These are phyloP conservation scores for Antheraea mylitta DNA, from an alignment of 1,140 invertebrate species.

Conservation along the genomic window DNA sequence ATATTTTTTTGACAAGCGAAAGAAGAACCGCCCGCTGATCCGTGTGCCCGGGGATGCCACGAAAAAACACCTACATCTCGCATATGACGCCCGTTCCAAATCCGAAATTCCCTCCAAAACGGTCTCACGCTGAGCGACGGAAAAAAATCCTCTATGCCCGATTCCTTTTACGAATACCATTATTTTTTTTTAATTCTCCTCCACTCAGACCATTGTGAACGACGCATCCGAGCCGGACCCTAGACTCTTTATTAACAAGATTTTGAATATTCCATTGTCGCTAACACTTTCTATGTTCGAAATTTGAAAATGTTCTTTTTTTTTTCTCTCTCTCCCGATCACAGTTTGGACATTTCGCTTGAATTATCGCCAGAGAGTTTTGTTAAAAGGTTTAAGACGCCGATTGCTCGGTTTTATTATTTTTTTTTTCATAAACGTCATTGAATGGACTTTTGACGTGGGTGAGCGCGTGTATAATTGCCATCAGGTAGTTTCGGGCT, in stretches of 20 bases:
- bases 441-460: slow-evolving; percentile 65
- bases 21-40: slow-evolving; percentile 33
- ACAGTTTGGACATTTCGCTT: slow-evolving; percentile 75
- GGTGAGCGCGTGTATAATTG: slow-evolving; percentile 75
- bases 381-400: slow-evolving; percentile 69
- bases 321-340: slow-evolving; percentile 25
- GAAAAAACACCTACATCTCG: slow-evolving; percentile 40
- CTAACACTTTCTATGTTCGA: slow-evolving; percentile 71
- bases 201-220: slow-evolving; percentile 23
- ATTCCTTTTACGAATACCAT: slow-evolving; percentile 29
- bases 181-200: slow-evolving; percentile 34
- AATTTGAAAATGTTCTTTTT: slow-evolving; percentile 61
- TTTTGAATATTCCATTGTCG: slow-evolving; percentile 74
- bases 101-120: slow-evolving; percentile 28
- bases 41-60: slow-evolving; percentile 47
- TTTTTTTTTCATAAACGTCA: slow-evolving; percentile 62
- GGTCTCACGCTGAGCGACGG: slow-evolving; percentile 25
- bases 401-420: slow-evolving; percentile 19
- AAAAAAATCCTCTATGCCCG: slow-evolving; percentile 27
- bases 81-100: slow-evolving; percentile 29
- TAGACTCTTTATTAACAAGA: slow-evolving; percentile 75
- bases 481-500: slow-evolving; percentile 66
- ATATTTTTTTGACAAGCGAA: slow-evolving; percentile 17
- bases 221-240: slow-evolving; percentile 40
- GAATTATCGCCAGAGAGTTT: slow-evolving; percentile 72